These are phyloP conservation scores for Fregata magnificens DNA, from an alignment of 2,113 vertebrate genomes.

Conservation along the genomic window DNA sequence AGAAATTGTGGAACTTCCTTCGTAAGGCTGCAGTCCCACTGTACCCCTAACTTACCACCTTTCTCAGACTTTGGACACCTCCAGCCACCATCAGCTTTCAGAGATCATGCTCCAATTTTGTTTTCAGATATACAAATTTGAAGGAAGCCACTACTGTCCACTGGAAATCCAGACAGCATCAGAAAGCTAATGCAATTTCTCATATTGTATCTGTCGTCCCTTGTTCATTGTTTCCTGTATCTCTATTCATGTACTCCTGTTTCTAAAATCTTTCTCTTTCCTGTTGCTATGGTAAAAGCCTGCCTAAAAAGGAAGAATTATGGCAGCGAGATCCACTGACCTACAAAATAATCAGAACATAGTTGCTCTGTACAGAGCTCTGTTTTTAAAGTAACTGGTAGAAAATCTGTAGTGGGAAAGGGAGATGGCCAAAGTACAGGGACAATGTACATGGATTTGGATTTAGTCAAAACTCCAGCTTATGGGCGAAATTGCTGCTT, in stretches of 20 bases:
- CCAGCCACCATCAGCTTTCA: not conserved
- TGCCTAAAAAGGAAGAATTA: conserved; percentile 1
- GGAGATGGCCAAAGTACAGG: not conserved
- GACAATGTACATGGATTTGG: not conserved
- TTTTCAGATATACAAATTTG: not conserved
- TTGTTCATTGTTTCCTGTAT: not conserved
- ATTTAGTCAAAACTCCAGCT: not conserved
- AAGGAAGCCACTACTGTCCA: not conserved
- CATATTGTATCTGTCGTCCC: not conserved
- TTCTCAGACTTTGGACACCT: not conserved
- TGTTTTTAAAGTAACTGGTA: not conserved
- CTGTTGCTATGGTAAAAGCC: conserved; percentile 60
- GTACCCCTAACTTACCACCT: not conserved
- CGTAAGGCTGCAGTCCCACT: not conserved
- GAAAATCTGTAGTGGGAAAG: not conserved
- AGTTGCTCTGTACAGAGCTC: not conserved
- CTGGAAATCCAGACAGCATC: not conserved
- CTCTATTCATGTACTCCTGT: not conserved
- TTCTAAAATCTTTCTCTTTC: conserved; percentile 11
- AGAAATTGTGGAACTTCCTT: not conserved
- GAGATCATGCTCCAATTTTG: not conserved
- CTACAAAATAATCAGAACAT: conserved; percentile 23
- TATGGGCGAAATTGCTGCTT: not conserved
- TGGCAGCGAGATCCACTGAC: conserved; percentile 23
- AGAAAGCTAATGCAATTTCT: not conserved